phyloP scores from a whole-genome alignment of 2,888 invertebrate genomes.

The Drepanosiphum platanoidis region DNA sequence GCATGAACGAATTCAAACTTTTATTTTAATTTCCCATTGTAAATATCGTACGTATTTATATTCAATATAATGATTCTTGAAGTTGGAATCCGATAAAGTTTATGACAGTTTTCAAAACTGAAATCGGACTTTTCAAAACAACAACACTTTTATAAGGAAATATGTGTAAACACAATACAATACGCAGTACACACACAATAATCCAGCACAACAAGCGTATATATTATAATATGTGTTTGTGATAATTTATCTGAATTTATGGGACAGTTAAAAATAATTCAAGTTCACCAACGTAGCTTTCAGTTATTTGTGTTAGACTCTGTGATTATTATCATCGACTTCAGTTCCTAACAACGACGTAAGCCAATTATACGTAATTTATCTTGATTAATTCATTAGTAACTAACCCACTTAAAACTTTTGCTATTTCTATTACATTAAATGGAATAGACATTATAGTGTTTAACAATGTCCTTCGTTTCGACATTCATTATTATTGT shows the following conservation, averaged over 20 bases:
- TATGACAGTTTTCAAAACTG: neutral
- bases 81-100: neutral
- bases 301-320: neutral
- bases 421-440: neutral
- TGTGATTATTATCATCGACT: conserved; percentile 12
- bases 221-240: neutral
- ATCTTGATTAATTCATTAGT: conserved; percentile 37
- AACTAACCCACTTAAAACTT: neutral
- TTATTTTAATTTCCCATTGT: conserved; percentile 24
- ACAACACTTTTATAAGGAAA: neutral
- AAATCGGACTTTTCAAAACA: conserved; percentile 9
- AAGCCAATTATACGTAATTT: conserved; percentile 23
- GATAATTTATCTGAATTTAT: conserved; percentile 20
- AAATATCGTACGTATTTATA: neutral
- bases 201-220: neutral
- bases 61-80: neutral
- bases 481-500: neutral
- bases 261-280: conserved; percentile 1
- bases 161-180: neutral
- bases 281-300: neutral
- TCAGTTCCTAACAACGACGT: neutral
- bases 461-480: no score
- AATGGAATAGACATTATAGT: neutral
- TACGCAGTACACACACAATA: neutral
- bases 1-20: neutral